Evolutionary conservation across 2,113 vertebrate genomes (phyloP), one percentile per base, ranked within the genome.

Genomic region (Neotragus pygmaeus): DNA sequence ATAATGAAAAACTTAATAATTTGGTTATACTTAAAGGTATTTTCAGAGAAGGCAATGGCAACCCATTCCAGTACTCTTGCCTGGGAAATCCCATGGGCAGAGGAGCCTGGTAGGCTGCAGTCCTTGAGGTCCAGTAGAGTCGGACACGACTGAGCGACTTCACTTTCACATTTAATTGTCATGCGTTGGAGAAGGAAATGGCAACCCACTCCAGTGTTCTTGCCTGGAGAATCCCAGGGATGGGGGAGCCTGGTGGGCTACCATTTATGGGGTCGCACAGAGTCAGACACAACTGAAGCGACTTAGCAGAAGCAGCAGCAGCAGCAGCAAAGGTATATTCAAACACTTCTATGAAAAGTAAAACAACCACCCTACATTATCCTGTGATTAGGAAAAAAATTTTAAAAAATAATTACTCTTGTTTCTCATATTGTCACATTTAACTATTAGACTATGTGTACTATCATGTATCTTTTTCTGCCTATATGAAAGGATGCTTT

Each of bases 261-360:
- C 13, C 28, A 3, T 62, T 28, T 62, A 30, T 30, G 60, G 28
- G 28, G 60, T 62, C 1, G 2, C 60, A 62, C 28, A 62, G 60
- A 62, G 6, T 62, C 5, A 3, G 60, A 15, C 13, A 62, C 0
- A 1, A 30, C 28, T 62, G 13, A 62, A 62, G 60, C 28, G 1
- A 30, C 60, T 62, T 62, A 62, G 28, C 58, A 62, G 58, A 28
- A 30, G 6, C 58, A 30, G 17, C 5, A 51, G 19, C 53, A 55
- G 3, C 57, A 27, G 28, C 28, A 14, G 58, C 28, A 88, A 87
- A 55, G 85, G 90, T 85, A 47, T 87, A 66, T 77, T 33, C 82
- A 94, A 96, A 98, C 70, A 95, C 81, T 21, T 97, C 86, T 97
- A 93, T 97, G 95, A 90, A 97, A 98, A 96, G 94, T 97, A 78